A percentile compares a stretch with the other conserved stretches of the same genome.
These are phyloP conservation scores for Austrolebias charrua DNA, from an alignment of 2,797 vertebrate genomes.

Conservation along the genomic window DNA sequence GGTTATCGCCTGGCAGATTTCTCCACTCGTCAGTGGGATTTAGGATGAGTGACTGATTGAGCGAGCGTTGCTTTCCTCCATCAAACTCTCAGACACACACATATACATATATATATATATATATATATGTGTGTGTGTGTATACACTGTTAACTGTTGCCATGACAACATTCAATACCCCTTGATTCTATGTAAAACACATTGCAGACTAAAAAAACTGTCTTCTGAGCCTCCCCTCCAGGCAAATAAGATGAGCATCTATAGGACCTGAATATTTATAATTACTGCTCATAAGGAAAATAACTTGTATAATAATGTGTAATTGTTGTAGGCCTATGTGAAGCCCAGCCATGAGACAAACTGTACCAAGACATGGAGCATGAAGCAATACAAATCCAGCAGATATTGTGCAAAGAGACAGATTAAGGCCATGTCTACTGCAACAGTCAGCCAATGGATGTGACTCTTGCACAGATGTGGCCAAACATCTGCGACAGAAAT, in stretches of 20 bases:
- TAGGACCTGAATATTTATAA: conserved; percentile 3
- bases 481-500: conserved; percentile 56
- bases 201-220: conserved; percentile 79
- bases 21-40: conserved; percentile 34
- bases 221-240: conserved; percentile 57
- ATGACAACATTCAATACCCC: conserved; percentile 76
- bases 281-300: not conserved
- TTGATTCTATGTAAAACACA: conserved; percentile 73
- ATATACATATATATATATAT: conserved; percentile 38
- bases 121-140: no score
- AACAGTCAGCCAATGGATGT: conserved; percentile 68
- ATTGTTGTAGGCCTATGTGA: not conserved
- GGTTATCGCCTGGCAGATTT: conserved; percentile 35
- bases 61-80: conserved; percentile 35
- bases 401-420: conserved; percentile 51
- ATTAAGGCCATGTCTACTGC: conserved; percentile 71
- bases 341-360: conserved; percentile 25
- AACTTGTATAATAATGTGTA: no score
- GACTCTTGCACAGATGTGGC: conserved; percentile 69
- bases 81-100: conserved; percentile 11
- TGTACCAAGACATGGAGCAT: conserved; percentile 19
- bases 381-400: conserved; percentile 45
- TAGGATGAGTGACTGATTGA: conserved; percentile 39
- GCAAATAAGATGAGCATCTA: conserved; percentile 33
- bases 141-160: conserved; percentile 78